These are phyloP conservation scores for Ctenochaetus hawaiiensis DNA, from an alignment of 2,797 vertebrate species.

Conservation along the genomic window DNA sequence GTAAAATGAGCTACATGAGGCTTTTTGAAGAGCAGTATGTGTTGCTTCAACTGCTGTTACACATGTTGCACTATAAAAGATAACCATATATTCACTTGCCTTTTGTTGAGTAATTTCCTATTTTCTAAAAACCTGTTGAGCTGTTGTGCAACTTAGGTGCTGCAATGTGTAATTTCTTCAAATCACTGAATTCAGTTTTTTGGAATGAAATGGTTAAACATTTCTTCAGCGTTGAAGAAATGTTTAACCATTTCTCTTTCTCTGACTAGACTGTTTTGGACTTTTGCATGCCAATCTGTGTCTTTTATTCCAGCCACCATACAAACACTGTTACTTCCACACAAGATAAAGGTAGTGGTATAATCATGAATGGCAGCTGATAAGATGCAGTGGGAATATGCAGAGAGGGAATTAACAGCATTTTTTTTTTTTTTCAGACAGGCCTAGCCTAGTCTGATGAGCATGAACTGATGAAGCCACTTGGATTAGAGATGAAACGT, in stretches of 20 bases:
- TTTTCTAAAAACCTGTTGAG: constrained; percentile 16
- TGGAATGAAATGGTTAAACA: too few relatives aligned
- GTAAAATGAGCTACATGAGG: neutral
- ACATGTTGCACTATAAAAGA: neutral
- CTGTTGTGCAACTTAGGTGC: constrained; percentile 16
- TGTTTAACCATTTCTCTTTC: too few relatives aligned
- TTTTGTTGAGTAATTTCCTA: constrained; percentile 5
- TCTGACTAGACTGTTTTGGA: neutral
- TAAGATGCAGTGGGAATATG: constrained; percentile 17
- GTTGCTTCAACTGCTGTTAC: neutral
- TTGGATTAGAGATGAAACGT: too few relatives aligned
- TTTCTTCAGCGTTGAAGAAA: too few relatives aligned
- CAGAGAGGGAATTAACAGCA: constrained; percentile 7
- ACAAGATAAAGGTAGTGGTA: constrained; percentile 18
- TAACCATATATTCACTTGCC: neutral
- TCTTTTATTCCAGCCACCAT: constrained; percentile 16
- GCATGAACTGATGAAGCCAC: too few relatives aligned
- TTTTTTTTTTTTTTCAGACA: constrained; percentile 7
- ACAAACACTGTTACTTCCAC: constrained; percentile 5
- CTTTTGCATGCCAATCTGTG: neutral
- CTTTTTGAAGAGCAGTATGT: neutral
- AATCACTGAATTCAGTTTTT: too few relatives aligned
- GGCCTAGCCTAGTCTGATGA: too few relatives aligned
- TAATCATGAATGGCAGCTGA: constrained; percentile 29
- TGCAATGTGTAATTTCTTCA: too few relatives aligned